phyloP scores from a whole-genome alignment of 2,113 vertebrate genomes.

The Sorex araneus region DNA sequence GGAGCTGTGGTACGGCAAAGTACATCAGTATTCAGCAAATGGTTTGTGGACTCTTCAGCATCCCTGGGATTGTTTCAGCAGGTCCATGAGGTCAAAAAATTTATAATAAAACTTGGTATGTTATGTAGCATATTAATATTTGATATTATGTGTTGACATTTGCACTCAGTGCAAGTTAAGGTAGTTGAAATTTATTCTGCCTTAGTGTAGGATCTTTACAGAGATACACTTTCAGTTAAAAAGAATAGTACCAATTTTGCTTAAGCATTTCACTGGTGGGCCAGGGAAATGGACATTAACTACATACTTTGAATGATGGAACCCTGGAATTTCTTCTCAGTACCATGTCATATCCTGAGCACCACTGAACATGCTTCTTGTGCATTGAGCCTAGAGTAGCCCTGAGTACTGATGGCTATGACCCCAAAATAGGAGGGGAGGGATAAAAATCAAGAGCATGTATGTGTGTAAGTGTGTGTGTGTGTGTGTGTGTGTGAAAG shows the following conservation, averaged over 20 bases:
- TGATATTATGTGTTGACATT: not conserved
- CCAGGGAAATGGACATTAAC: not conserved
- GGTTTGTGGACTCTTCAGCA: not conserved
- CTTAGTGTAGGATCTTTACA: not conserved
- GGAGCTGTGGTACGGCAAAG: not conserved
- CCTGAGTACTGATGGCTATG: no score
- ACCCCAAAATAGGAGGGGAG: no score
- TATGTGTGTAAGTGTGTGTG: no score
- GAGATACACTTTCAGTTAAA: not conserved
- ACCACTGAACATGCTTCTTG: no score
- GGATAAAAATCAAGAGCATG: no score
- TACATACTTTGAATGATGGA: no score
- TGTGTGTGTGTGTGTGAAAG: no score
- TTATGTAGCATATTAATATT: not conserved
- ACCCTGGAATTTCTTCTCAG: no score
- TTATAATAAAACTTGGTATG: not conserved
- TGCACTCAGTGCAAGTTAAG: not conserved
- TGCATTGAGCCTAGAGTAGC: no score
- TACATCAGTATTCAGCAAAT: not conserved
- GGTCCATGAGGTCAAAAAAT: not conserved
- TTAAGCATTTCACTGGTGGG: conserved; percentile 1
- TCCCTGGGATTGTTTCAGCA: not conserved
- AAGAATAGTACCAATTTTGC: not conserved
- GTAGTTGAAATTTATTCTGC: not conserved
- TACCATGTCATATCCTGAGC: no score